Conservation (phyloP, 2,113 vertebrate genomes). For the Herpailurus yagouaroundi region DNA sequence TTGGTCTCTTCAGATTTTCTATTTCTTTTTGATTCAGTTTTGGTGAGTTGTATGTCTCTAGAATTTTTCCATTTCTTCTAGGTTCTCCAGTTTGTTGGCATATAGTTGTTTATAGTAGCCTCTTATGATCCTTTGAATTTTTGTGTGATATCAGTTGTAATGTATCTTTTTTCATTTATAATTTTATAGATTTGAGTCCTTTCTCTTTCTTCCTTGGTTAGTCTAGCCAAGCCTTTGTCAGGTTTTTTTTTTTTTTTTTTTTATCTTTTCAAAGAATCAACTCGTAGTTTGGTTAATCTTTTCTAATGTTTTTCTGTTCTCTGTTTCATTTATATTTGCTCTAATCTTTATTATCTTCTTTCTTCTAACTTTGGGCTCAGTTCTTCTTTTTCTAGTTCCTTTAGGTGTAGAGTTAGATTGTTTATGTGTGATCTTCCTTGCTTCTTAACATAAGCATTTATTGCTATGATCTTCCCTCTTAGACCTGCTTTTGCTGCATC, state of each 20-base stretch:
- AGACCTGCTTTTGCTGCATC: not conserved
- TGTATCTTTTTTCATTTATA: not conserved
- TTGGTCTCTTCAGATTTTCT: not conserved
- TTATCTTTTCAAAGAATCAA: not conserved
- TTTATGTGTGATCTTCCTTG: not conserved
- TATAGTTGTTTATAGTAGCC: not conserved
- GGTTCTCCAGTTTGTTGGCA: not conserved
- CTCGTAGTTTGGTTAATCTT: not conserved
- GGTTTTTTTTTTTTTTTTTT: not conserved
- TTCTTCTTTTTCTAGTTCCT: not conserved
- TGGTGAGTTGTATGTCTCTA: not conserved
- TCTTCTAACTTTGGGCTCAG: not conserved
- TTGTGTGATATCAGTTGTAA: not conserved
- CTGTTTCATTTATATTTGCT: not conserved
- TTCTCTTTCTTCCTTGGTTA: not conserved
- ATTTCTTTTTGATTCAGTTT: not conserved
- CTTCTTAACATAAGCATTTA: not conserved
- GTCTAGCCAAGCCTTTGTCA: not conserved
- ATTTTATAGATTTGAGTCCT: not conserved
- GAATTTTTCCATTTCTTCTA: not conserved
- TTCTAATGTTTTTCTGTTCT: not conserved
- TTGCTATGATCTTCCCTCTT: not conserved
- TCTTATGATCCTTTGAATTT: not conserved
- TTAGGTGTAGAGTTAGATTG: not conserved
- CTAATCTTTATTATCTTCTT: not conserved